Evolutionary conservation across 2,888 invertebrate species (phyloP), one percentile per base, ranked within the genome.

Genomic region (Rhabditophanes sp.): DNA sequence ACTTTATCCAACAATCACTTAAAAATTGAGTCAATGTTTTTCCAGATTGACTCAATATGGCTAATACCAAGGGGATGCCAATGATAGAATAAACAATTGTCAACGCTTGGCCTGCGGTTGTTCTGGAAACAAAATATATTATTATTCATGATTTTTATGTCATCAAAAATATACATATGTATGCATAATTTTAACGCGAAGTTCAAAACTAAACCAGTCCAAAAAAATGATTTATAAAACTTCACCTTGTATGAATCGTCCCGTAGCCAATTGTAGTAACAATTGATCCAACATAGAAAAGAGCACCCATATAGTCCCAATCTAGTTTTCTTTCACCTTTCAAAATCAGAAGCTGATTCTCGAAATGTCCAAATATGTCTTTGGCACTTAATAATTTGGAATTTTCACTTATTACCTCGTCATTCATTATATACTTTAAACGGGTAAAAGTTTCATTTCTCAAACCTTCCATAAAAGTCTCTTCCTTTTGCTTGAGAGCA

Each of bases 11-110:
- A 11, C 15, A 12, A 9, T 37, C 21, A 33, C 37, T 30, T 17
- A 34, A 15, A 26, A 19, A 25, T 30, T 30, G 23, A 20, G 34
- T 58, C 35, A 58, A 36, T 30, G 82, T 72, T 71, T 84, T 85
- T 48, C 90, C 90, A 64, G 87, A 81, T 71, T 90, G 87, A 19
- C 85, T 83, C 46, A 93, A 68, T 11, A 88, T 78, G 39, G 93
- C 82, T 52, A 90, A 73, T 66, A 93, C 88, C 57, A 90, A 73
- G 0, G 90, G 88, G 37, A 33, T 39, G 12, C 90, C 90, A 46
- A 93, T 76, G 37, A 84, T 76, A 16, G 90, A 83, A 66, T 93
- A 93, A 17, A 82, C 71, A 45, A 93, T 83, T 1, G 87, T 85
- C 27, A 85, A 74, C 1, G 79, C 76, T 48, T 79, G 75, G 8